These are phyloP conservation scores for Syngnathus acus DNA, from an alignment of 2,797 vertebrate species.

Conservation along the genomic window DNA sequence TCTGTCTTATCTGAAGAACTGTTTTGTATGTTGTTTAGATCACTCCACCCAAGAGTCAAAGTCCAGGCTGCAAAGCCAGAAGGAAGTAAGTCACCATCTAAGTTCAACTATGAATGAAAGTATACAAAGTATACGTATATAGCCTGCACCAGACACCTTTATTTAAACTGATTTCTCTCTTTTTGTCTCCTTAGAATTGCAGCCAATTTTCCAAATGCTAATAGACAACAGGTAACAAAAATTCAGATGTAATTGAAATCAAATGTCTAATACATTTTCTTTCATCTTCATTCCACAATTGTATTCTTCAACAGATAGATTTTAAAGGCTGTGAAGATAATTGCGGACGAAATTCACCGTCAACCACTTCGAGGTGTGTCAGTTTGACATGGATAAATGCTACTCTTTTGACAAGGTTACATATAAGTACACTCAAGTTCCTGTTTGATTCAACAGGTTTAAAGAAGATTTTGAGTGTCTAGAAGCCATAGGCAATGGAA, in stretches of 20 bases:
- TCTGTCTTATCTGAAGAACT: neutral
- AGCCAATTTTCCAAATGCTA: conserved; percentile 40
- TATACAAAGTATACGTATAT: neutral
- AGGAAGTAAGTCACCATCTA: conserved; percentile 47
- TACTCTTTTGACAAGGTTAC: neutral
- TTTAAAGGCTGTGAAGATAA: conserved; percentile 5
- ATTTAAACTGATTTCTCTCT: conserved; percentile 8
- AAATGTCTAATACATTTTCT: neutral
- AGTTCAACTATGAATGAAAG: neutral
- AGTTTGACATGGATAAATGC: neutral
- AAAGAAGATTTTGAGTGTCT: conserved; percentile 50
- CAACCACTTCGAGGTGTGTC: neutral
- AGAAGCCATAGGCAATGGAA: conserved; percentile 46
- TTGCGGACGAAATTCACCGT: neutral
- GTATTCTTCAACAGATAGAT: neutral
- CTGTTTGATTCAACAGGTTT: conserved; percentile 48
- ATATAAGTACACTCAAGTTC: neutral
- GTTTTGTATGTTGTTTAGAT: neutral
- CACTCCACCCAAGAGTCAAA: conserved; percentile 10
- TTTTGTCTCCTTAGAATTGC: conserved; percentile 56
- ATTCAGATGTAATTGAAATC: no score
- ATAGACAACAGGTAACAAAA: conserved; percentile 48
- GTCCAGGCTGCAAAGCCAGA: conserved; percentile 48
- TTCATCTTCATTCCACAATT: neutral
- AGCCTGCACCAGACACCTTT: neutral